phyloP scores from a whole-genome alignment of 1,140 invertebrate species.

The Caerostris extrusa region DNA sequence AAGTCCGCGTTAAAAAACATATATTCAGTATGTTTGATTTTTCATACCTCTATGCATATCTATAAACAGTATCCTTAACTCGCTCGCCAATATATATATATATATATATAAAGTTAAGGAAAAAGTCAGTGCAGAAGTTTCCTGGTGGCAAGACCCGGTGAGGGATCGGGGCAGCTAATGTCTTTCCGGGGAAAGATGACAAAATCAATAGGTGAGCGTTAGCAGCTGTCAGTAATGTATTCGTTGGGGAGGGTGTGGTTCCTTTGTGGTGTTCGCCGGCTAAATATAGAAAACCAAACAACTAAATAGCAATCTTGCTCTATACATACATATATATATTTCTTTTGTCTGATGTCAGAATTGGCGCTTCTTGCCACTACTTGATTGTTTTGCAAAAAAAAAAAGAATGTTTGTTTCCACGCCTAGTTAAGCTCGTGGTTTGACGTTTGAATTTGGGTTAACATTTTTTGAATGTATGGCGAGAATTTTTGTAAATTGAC shows the following conservation, averaged over 20 bases:
- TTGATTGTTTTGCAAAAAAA: no score
- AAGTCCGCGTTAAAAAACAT: constrained; percentile 23
- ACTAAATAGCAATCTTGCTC: background rate
- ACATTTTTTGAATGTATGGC: no score
- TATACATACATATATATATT: background rate
- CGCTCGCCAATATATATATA: background rate
- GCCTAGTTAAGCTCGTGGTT: no score
- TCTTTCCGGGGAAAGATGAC: constrained; percentile 61
- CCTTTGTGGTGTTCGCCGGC: constrained; percentile 26
- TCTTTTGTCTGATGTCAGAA: no score
- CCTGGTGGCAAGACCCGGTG: background rate
- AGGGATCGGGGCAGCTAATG: constrained; percentile 40
- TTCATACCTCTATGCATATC: constrained; percentile 21
- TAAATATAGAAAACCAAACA: constrained; percentile 44
- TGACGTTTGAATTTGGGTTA: no score
- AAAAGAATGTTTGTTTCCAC: no score
- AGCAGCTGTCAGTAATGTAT: constrained; percentile 69
- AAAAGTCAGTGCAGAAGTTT: background rate
- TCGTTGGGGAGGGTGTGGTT: constrained; percentile 5
- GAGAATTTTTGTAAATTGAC: no score
- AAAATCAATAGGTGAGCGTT: constrained; percentile 70
- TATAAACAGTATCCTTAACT: background rate
- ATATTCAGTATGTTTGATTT: constrained; percentile 20
- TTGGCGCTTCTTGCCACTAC: no score
- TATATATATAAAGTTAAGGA: background rate